Evolutionary conservation across 2,113 vertebrate species (phyloP), one percentile per base, ranked within the genome.

Genomic region (Pseudorhombus dupliciocellatus): DNA sequence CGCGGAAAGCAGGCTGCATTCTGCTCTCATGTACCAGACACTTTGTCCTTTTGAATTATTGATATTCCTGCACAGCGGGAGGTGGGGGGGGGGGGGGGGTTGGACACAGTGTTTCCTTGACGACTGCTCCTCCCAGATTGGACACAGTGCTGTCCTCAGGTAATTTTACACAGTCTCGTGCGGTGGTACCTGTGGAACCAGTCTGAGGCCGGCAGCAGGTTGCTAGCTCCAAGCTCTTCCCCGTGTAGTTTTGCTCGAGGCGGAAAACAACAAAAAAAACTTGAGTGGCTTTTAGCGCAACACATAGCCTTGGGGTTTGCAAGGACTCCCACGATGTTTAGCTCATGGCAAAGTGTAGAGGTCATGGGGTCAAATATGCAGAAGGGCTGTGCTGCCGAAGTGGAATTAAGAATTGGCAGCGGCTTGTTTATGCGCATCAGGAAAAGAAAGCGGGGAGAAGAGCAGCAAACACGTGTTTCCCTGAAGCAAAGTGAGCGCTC

Each of bases 31-130:
- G 64, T 81, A 84, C 86, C 78, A 83, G 54, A 87, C 76, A 73
- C 80, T 89, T 88, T 89, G 88, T 89, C 77, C 80, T 88, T 70
- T 70, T 91, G 75, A 84, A 90, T 92, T 86, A 91, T 86, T 84
- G 79, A 87, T 87, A 66, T 40, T 70, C 31, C 57, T 68, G 18
- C 66, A 75, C 55, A 62, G 64, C 24, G 52, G 52, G 14, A 26
- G 62, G 64, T n/a, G 15, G 22, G 12, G 51, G 22, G 57, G 12
- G 4, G 31, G 37, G 28, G 28, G 66, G 34, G 57, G 51, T 57
- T 50, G 84, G 80, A 88, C 78, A 66, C 15, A 11, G 59, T 44
- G 37, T n/a, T n/a, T n/a, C n/a, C n/a, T n/a, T n/a, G n/a, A n/a
- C n/a, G n/a, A n/a, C n/a, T n/a, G n/a, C n/a, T n/a, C n/a, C n/a